Conservation (phyloP, 2,113 vertebrate species). For the Pristiophorus japonicus region DNA sequence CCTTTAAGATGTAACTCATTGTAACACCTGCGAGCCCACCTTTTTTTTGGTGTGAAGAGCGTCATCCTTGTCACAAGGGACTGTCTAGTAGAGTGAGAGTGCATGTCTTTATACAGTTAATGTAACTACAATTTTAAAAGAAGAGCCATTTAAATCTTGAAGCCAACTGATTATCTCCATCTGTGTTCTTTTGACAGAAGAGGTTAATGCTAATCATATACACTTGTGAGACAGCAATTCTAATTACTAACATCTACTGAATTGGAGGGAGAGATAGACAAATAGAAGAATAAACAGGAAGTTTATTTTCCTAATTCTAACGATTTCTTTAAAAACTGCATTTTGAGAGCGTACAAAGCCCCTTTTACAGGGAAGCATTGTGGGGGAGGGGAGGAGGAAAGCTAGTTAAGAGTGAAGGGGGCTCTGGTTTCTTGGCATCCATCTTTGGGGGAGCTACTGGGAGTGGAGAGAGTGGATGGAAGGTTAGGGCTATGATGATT, state of each 20-base stretch:
- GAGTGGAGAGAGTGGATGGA: not conserved
- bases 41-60: too few relatives aligned
- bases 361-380: not conserved
- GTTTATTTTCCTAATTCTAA: not conserved
- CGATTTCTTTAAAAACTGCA: not conserved
- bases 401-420: not conserved
- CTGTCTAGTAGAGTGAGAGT: too few relatives aligned
- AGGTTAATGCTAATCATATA: not conserved
- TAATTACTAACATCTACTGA: too few relatives aligned
- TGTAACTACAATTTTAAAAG: not conserved
- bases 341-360: not conserved
- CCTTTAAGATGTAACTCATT: too few relatives aligned
- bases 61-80: too few relatives aligned
- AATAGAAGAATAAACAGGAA: not conserved
- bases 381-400: not conserved
- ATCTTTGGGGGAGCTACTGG: not conserved
- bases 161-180: not conserved
- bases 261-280: not conserved
- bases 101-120: not conserved
- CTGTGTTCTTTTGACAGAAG: too few relatives aligned
- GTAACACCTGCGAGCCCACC: too few relatives aligned
- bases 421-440: not conserved
- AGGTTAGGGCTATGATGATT: not conserved
- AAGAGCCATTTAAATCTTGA: not conserved
- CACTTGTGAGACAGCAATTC: not conserved